Evolutionary conservation across 1,140 invertebrate genomes (phyloP), one percentile per base, ranked within the genome.

Genomic region (Lordiphosa collinella): DNA sequence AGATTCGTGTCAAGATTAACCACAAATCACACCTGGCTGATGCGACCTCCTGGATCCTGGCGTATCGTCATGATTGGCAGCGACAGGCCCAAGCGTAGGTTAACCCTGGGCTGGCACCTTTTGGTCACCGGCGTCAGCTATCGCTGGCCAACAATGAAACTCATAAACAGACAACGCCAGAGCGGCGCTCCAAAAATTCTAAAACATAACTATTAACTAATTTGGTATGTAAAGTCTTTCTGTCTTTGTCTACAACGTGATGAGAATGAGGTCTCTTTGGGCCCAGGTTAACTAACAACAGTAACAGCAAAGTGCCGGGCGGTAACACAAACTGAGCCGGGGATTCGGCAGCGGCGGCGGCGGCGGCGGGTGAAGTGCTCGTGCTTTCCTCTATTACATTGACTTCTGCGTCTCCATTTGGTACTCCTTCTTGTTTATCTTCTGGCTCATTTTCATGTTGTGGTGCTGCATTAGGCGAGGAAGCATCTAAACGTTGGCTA

Each of bases 181-280:
- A 53, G 49, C 43, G 68, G 51, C 72, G 71, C 76, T 82, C 50
- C 66, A 59, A 56, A 78, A 66, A 74, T 84, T 71, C 72, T 78
- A 86, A 82, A 86, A 68, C 73, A 86, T 74, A 73, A 73, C 69
- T 82, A 86, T 76, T 65, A 76, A 82, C 82, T 78, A 82, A 82
- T 86, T 86, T 78, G 76, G 72, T 86, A 82, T 65, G 72, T 64
- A 86, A 86, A 86, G 72, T 86, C 78, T 84, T 84, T 66, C 57
- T 85, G 79, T 84, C 67, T 56, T 75, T 86, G 59, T 71, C 74
- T 59, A 56, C 59, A 75, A 69, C 55, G 57, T 58, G 52, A 59
- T 71, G 58, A 62, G 51, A 40, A 41, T 47, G 57, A 55, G 49
- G 41, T 38, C 38, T 53, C 48, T 61, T 71, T 29, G 57, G 57